Conservation (phyloP, 2,113 vertebrate genomes). For the Mungos mungo region DNA sequence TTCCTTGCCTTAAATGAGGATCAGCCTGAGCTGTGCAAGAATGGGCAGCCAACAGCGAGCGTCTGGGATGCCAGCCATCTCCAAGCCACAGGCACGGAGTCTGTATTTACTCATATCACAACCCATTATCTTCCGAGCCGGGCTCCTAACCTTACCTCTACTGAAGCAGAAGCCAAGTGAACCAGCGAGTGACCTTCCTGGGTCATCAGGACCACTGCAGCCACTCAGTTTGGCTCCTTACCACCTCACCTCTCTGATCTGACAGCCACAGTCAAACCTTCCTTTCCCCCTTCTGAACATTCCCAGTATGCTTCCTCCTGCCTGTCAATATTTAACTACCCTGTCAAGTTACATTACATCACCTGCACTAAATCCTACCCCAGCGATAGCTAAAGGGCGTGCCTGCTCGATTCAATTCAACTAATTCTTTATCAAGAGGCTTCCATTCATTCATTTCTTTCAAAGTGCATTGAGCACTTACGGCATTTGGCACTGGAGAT, state of each 20-base stretch:
- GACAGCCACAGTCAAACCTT: constrained; percentile 45
- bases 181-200: constrained; percentile 66
- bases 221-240: constrained; percentile 52
- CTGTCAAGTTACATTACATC: constrained; percentile 86
- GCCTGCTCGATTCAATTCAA: constrained; percentile 69
- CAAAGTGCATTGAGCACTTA: not conserved
- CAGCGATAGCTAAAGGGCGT: constrained; percentile 70
- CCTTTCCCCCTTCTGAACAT: constrained; percentile 64
- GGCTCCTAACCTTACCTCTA: constrained; percentile 83
- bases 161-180: constrained; percentile 75
- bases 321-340: constrained; percentile 92
- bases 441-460: constrained; percentile 2
- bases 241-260: constrained; percentile 53
- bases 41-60: not conserved
- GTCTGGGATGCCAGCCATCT: constrained; percentile 43
- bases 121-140: not conserved
- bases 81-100: not conserved
- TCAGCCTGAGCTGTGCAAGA: not conserved
- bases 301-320: constrained; percentile 75
- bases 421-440: not conserved
- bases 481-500: not conserved
- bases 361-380: constrained; percentile 79
- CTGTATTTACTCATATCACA: not conserved
- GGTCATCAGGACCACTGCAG: constrained; percentile 72
- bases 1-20: constrained; percentile 60